A percentile compares a stretch with the other conserved stretches of the same genome.
Evolutionary conservation across 2,888 invertebrate species (phyloP).

Genomic region (Keiferia lycopersicella): DNA sequence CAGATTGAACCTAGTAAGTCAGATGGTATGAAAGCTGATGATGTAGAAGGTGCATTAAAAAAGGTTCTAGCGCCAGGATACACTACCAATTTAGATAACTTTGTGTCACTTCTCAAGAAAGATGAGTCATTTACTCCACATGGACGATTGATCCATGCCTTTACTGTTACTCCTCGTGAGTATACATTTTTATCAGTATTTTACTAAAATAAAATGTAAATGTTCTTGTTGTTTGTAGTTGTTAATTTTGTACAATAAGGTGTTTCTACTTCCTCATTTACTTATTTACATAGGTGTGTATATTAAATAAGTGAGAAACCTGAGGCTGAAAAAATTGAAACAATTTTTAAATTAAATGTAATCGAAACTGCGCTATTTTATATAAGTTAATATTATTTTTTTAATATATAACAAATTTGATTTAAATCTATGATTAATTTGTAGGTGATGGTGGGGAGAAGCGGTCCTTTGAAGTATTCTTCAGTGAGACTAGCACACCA

Average conservation of each 20-base stretch:
- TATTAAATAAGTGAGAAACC: too few relatives aligned
- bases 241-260: too few relatives aligned
- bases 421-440: constrained; percentile 26
- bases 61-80: constrained; percentile 87
- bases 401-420: too few relatives aligned
- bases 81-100: constrained; percentile 86
- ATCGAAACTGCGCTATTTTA: too few relatives aligned
- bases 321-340: too few relatives aligned
- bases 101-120: constrained; percentile 84
- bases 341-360: too few relatives aligned
- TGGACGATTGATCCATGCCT: constrained; percentile 85
- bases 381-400: too few relatives aligned
- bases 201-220: too few relatives aligned
- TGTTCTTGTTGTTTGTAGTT: too few relatives aligned
- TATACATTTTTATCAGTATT: constrained; percentile 25
- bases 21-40: constrained; percentile 86
- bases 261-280: too few relatives aligned
- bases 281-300: too few relatives aligned
- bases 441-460: constrained; percentile 63
- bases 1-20: constrained; percentile 80
- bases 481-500: constrained; percentile 85
- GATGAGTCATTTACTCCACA: constrained; percentile 89
- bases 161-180: constrained; percentile 73
- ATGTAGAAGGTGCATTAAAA: constrained; percentile 85
- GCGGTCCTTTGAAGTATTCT: constrained; percentile 89